Evolutionary conservation across 2,888 invertebrate species (phyloP).

Genomic region (Podabrus alpinus): DNA sequence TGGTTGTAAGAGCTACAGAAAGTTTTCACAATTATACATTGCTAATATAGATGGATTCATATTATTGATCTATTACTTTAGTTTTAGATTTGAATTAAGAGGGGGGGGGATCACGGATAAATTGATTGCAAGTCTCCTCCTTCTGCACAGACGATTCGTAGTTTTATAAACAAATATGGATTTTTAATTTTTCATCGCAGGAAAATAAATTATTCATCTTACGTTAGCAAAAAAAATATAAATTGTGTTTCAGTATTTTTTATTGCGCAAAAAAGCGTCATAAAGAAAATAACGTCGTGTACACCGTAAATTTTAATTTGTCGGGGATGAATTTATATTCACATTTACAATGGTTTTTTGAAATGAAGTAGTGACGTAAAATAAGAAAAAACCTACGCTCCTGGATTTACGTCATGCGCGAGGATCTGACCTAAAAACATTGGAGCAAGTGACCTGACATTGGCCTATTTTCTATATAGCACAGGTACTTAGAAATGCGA

Average conservation of each 20-base stretch:
- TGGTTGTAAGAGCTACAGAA: too few relatives aligned
- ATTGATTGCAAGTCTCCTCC: too few relatives aligned
- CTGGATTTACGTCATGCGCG: background rate
- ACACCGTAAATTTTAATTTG: background rate
- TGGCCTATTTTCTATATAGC: conserved; percentile 42
- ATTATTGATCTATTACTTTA: too few relatives aligned
- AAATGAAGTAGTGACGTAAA: background rate
- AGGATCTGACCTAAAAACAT: conserved; percentile 22
- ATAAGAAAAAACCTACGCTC: background rate
- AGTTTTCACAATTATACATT: too few relatives aligned
- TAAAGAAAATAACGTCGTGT: background rate
- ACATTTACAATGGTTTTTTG: background rate
- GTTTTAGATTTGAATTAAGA: too few relatives aligned
- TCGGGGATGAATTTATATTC: background rate
- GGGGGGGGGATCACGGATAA: too few relatives aligned
- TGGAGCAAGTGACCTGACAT: conserved; percentile 48
- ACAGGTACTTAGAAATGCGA: conserved; percentile 3
- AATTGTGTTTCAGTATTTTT: background rate
- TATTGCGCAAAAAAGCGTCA: background rate
- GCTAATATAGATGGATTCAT: too few relatives aligned
- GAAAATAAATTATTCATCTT: too few relatives aligned
- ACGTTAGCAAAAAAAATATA: too few relatives aligned
- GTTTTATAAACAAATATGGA: too few relatives aligned
- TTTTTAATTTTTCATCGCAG: too few relatives aligned
- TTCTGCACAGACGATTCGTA: too few relatives aligned